These are phyloP conservation scores for Anagrus nilaparvatae DNA, from an alignment of 1,140 invertebrate genomes.

Conservation along the genomic window DNA sequence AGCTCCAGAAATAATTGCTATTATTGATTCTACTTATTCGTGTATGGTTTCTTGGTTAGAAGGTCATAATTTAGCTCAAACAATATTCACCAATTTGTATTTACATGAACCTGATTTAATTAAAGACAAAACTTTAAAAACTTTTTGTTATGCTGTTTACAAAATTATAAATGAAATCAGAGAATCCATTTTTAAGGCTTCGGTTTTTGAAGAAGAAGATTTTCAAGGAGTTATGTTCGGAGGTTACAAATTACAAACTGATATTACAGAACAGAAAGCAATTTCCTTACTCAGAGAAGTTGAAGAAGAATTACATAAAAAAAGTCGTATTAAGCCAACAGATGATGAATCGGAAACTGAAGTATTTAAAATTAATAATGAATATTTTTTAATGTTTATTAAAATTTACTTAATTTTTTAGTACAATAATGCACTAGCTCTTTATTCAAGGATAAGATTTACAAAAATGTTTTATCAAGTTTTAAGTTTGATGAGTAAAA, in stretches of 20 bases:
- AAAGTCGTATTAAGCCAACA: conserved; percentile 50
- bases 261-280: conserved; percentile 73
- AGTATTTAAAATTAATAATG: conserved; percentile 19
- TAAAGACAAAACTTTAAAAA: conserved; percentile 70
- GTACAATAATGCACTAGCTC: conserved; percentile 51
- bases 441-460: conserved; percentile 76
- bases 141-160: conserved; percentile 79
- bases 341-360: conserved; percentile 37
- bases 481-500: conserved; percentile 55
- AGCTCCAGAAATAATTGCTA: conserved; percentile 65
- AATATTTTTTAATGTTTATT: conserved; percentile 6
- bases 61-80: conserved; percentile 92
- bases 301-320: conserved; percentile 81
- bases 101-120: conserved; percentile 83
- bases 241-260: conserved; percentile 75
- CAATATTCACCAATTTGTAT: conserved; percentile 94
- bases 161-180: conserved; percentile 87
- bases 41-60: conserved; percentile 92
- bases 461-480: conserved; percentile 76
- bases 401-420: conserved; percentile 27
- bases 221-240: conserved; percentile 90
- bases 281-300: conserved; percentile 79
- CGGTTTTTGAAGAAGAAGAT: conserved; percentile 90
- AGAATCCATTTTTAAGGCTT: conserved; percentile 79
- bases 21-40: conserved; percentile 87